Base-by-base conservation (phyloP, 2,797 vertebrate species). In the Bryconaethiops microstoma region DNA sequence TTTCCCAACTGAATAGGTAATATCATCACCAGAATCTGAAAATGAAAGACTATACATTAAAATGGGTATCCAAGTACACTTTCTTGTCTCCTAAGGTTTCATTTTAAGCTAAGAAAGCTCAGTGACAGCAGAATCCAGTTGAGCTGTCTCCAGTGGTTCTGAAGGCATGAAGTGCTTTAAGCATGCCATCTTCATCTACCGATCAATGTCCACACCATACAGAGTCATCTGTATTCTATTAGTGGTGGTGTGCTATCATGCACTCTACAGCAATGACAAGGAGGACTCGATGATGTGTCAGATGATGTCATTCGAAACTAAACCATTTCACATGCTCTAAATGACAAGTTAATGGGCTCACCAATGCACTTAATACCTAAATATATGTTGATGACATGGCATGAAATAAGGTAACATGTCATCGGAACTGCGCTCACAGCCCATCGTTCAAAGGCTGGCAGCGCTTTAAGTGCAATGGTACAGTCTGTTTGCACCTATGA, bases 141-240 rank as follows among this genome's bases (percentile, higher is more conserved):
- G 39, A 64, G 81, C 86, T 2, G 35, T 63, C 12, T 57, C 21
- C 62, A 6, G 60, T 29, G 29, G 29, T 5, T 45, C 42, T 45
- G 29, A 35, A 29, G 54, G 62, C 25, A 64, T 19, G 39, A 52
- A 35, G 29, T 6, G 16, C 45, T 59, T 60, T 5, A 52, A 69
- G 73, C 55, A 62, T 39, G 54, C n/a, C 62, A 62, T 59, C 52
- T 55, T 74, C 65, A 42, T 74, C 59, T 10, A 21, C 21, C 14
- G 79, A 59, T 78, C 70, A 19, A 74, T 78, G 63, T 77, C 78
- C 77, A 42, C 17, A 48, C 75, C 35, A n/a, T 67, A 75, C 17
- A 55, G 42, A 68, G 75, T 83, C 75, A 80, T 83, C 71, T 78
- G 81, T 59, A 73, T 77, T 73, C 74, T 73, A 72, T 77, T 82